Evolutionary conservation across 2,113 vertebrate genomes (phyloP), one percentile per base, ranked within the genome.

Genomic region (Uropsilus gracilis): DNA sequence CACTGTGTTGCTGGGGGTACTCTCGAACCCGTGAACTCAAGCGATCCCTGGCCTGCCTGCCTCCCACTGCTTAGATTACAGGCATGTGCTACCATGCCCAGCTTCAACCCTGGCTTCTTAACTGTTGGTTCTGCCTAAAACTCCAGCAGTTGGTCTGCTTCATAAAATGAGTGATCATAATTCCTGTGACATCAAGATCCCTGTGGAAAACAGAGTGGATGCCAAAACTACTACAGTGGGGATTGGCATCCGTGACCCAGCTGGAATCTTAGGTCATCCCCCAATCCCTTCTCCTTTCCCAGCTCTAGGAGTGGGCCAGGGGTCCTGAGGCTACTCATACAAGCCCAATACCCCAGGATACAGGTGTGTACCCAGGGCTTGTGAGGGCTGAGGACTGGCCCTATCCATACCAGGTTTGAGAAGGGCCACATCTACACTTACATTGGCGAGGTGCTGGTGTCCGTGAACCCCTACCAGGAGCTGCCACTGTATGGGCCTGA

Each of bases 401-500:
- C 37, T 39, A 4, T 26, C n/a, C 14, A 0, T 24, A 2, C 5
- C 97, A 99, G 99, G 98, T 99, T 99, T n/a, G 97, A 99, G 64
- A 99, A 98, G 63, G 98, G 98, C 10, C 98, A 98, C 3, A 99
- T 99, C 97, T 99, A 99, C 97, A 99, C 99, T 16, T 99, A 99
- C 95, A 99, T 99, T 0, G 99, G 99, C 9, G 99, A 99, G 83
- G 99, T 99, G 92, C 99, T 99, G 37, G 99, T 99, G 76, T 99
- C 99, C 0, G 98, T 99, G 34, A 99, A 99, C 97, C 99, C 99
- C 0, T 99, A 99, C 98, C 98, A 95, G 92, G 77, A 98, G 48
- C 98, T 99, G 98, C 98, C 99, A 7, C 98, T 99, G 13, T 99
- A 99, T 0, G 99, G 99, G 4, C 98, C 98, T 1, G 97, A 98